Evolutionary conservation across 2,113 vertebrate genomes (phyloP).

Genomic region (Eurystomus gularis): DNA sequence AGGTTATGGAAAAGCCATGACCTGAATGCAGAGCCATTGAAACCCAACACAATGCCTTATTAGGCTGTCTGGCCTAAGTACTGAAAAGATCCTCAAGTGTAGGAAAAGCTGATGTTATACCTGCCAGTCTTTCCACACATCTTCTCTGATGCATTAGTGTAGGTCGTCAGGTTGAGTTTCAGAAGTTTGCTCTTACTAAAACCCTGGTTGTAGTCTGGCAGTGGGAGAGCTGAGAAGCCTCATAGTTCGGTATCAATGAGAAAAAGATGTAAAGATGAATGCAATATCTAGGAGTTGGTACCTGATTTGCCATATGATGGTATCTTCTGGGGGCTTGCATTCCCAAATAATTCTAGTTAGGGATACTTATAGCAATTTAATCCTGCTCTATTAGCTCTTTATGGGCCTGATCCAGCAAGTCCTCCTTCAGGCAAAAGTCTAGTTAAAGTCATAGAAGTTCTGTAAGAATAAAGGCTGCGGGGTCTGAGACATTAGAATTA

Average conservation of each 20-base stretch:
- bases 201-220: neutral
- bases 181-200: neutral
- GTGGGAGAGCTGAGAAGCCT: neutral
- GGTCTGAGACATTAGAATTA: slow-evolving; percentile 17
- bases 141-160: neutral
- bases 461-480: neutral
- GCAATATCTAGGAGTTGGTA: neutral
- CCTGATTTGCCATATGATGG: neutral
- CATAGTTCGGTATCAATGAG: neutral
- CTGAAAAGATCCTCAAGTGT: neutral
- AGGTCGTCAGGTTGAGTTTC: neutral
- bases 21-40: neutral
- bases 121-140: neutral
- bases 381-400: neutral
- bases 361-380: slow-evolving; percentile 7
- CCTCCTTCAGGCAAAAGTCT: neutral
- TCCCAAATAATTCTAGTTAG: neutral
- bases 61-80: neutral
- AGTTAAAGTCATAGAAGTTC: neutral
- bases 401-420: neutral
- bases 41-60: neutral
- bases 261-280: neutral
- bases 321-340: neutral
- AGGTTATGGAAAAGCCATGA: neutral
- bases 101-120: neutral